These are phyloP conservation scores for Petrolisthes manimaculis DNA, from an alignment of 2,888 invertebrate genomes.

Conservation along the genomic window DNA sequence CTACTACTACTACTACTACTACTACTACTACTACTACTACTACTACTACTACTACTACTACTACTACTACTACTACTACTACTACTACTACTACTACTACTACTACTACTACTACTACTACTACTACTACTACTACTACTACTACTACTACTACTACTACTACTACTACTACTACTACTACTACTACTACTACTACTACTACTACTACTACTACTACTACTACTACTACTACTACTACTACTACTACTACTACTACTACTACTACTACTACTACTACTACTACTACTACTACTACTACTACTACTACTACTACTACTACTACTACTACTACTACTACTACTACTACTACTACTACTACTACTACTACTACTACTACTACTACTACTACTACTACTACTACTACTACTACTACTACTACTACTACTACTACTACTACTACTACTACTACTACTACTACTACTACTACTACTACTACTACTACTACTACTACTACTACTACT, in stretches of 20 bases:
- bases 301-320: conserved; percentile 7
- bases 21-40: conserved; percentile 10
- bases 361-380: neutral
- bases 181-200: conserved; percentile 7
- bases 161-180: conserved; percentile 7
- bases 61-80: conserved; percentile 24
- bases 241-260: conserved; percentile 4
- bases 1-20: conserved; percentile 7
- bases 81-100: conserved; percentile 17
- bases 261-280: conserved; percentile 1
- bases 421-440: conserved; percentile 4
- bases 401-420: conserved; percentile 7
- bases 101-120: conserved; percentile 24
- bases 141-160: neutral
- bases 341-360: conserved; percentile 4
- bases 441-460: conserved; percentile 4
- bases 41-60: conserved; percentile 9
- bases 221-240: conserved; percentile 4
- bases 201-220: conserved; percentile 4
- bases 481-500: conserved; percentile 4
- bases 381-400: conserved; percentile 4
- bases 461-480: conserved; percentile 7
- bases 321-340: conserved; percentile 7
- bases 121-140: conserved; percentile 18
- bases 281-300: conserved; percentile 4